Conservation (phyloP, 2,113 vertebrate genomes). For the Casuarius casuarius region DNA sequence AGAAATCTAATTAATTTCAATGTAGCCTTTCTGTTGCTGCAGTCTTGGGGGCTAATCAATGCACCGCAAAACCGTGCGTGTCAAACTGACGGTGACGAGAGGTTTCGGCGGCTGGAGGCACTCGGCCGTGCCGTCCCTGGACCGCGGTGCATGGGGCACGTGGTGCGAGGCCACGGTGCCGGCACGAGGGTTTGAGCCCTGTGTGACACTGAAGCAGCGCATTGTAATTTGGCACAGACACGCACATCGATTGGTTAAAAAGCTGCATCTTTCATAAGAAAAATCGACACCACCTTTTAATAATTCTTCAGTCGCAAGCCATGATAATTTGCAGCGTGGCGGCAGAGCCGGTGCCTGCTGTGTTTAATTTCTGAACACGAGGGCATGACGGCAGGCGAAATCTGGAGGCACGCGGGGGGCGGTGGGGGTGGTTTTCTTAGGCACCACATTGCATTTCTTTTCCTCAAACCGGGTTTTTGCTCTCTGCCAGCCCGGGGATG, state of each 20-base stretch:
- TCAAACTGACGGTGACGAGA: neutral
- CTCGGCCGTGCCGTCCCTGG: too few relatives aligned
- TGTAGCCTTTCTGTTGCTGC: rapidly evolving
- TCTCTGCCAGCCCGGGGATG: too few relatives aligned
- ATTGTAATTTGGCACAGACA: rapidly evolving
- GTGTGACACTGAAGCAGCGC: rapidly evolving
- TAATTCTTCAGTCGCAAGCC: neutral
- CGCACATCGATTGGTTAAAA: neutral
- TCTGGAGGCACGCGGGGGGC: too few relatives aligned
- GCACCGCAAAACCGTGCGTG: neutral
- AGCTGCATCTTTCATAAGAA: neutral
- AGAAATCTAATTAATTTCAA: neutral
- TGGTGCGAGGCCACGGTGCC: neutral
- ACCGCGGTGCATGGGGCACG: neutral
- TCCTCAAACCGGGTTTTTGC: neutral
- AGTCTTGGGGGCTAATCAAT: too few relatives aligned
- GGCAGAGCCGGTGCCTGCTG: neutral
- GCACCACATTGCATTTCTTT: neutral
- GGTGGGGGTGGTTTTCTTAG: neutral
- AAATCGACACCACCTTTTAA: neutral
- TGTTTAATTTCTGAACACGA: neutral
- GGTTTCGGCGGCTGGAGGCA: too few relatives aligned
- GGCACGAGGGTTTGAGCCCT: neutral
- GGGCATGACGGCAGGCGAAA: neutral
- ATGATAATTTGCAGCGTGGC: neutral